Base-by-base conservation (phyloP, 2,113 vertebrate genomes). In the Piliocolobus tephrosceles region DNA sequence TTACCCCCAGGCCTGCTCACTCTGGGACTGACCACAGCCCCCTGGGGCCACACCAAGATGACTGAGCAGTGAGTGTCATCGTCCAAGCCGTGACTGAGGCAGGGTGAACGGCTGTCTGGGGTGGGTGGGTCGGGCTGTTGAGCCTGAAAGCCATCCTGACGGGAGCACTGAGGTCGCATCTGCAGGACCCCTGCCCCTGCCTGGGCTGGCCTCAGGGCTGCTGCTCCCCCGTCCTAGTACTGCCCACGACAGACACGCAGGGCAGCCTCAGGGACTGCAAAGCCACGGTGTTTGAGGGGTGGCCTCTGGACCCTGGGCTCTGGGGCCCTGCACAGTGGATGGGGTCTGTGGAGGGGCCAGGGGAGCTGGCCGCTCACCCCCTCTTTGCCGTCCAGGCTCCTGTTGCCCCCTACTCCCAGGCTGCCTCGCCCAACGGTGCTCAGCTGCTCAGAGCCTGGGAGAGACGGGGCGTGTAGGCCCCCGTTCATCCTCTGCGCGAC, bases 241-340 rank as follows among this genome's bases (percentile, higher is more conserved):
- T 40, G 50, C 30, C 22, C 13, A 0, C 3, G 2, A 10, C 8
- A 14, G 32, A 50, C 0, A 3, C 3, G 32, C 40, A 1, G 0
- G 3, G 50, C 32, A 50, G 58, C 22, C 43, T 72, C 38, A 6
- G 18, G 76, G 58, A 57, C 47, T 6, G 3, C 9, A 0, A 9
- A 43, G 40, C 43, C 8, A 0, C 22, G 27, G 4, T 5, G 43
- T 11, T 0, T 1, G 22, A 87, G 27, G 50, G 23, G 17, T 4
- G 17, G 13, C 12, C 57, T 11, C 14, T 25, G 25, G 57, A 25
- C 45, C 7, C 1, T 10, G 18, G 55, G 50, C 17, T 43, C 35
- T 85, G n/a, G 43, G 50, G 7, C 11, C 12, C 16, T 18, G 20
- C 27, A 35, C 6, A 3, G 79, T 17, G 27, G 66, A 72, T 4